Conservation (phyloP, 2,888 invertebrate genomes). For the Colostygia pectinataria region DNA sequence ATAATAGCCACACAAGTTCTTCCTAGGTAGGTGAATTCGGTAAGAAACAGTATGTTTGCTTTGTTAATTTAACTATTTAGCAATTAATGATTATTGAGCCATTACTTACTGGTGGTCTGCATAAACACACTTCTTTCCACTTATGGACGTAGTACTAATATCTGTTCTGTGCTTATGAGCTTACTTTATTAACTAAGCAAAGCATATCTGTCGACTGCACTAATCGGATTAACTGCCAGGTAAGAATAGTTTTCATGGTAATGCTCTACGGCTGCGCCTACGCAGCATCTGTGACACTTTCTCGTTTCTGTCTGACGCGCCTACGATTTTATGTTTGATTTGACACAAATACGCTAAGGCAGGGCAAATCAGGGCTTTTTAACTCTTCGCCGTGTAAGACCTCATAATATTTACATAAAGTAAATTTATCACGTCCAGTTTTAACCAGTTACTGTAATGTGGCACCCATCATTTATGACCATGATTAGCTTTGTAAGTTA, state of each 20-base stretch:
- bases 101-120: constrained; percentile 35
- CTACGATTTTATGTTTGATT: constrained; percentile 64
- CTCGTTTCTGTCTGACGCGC: constrained; percentile 64
- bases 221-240: constrained; percentile 68
- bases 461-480: constrained; percentile 20
- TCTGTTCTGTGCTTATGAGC: too few species aligned
- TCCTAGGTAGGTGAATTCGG: too few species aligned
- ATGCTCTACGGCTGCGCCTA: constrained; percentile 58
- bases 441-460: constrained; percentile 21
- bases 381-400: constrained; percentile 44
- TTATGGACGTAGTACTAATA: constrained; percentile 46
- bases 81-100: constrained; percentile 36
- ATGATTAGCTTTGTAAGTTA: constrained; percentile 25
- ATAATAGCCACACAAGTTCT: too few species aligned
- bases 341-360: constrained; percentile 59
- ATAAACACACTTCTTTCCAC: constrained; percentile 44
- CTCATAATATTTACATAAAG: constrained; percentile 43
- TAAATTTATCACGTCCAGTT: constrained; percentile 20
- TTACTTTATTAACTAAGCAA: constrained; percentile 38
- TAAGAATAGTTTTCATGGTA: constrained; percentile 45
- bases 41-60: too few species aligned
- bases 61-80: constrained; percentile 36
- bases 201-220: constrained; percentile 41
- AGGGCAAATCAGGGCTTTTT: constrained; percentile 56
- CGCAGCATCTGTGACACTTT: constrained; percentile 68